A percentile compares a stretch with the other conserved stretches of the same genome.
phyloP scores from a whole-genome alignment of 2,888 invertebrate genomes.

The Adineta ricciae region DNA sequence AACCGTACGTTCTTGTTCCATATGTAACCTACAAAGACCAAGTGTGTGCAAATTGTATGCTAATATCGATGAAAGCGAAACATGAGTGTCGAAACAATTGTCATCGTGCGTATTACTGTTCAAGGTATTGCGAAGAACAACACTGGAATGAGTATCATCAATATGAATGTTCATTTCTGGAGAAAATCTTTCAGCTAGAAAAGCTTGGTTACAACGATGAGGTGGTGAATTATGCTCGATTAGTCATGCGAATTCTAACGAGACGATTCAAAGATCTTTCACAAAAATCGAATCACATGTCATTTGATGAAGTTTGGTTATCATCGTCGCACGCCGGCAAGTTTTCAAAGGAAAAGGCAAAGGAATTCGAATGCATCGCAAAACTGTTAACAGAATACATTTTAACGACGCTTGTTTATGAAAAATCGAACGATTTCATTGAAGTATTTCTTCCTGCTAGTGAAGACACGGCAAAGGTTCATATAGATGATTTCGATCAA shows the following conservation, averaged over 20 bases:
- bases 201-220: neutral
- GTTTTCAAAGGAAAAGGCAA: neutral
- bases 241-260: neutral
- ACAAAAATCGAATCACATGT: neutral
- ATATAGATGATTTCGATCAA: neutral
- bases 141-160: neutral
- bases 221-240: neutral
- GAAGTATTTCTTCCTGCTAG: neutral
- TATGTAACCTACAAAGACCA: neutral
- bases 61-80: neutral
- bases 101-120: neutral
- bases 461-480: neutral
- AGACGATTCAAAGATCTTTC: neutral
- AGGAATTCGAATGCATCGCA: neutral
- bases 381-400: neutral
- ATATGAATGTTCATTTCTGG: neutral
- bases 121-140: neutral
- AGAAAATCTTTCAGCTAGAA: neutral
- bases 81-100: neutral
- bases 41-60: neutral
- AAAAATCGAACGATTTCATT: neutral
- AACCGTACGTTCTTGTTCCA: neutral
- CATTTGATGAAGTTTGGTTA: neutral
- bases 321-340: neutral
- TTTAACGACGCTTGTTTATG: neutral